These are phyloP conservation scores for Hoplostethus atlanticus DNA, from an alignment of 2,797 vertebrate species.

Conservation along the genomic window DNA sequence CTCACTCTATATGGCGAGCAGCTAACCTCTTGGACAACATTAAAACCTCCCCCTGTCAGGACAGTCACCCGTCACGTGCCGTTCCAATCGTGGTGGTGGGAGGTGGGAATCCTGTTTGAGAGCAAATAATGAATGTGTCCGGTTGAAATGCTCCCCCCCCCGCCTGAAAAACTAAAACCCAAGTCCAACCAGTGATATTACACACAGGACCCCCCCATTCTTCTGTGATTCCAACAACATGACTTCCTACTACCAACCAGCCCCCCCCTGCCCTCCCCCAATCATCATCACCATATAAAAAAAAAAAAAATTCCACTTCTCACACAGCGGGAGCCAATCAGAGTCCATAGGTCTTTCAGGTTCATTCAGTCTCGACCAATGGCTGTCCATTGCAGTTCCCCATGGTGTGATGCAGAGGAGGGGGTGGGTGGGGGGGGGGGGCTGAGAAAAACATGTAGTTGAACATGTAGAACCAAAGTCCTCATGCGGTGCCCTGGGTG, in stretches of 20 bases:
- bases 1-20: slow-evolving; percentile 80
- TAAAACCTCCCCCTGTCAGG: slow-evolving; percentile 57
- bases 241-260: slow-evolving; percentile 41
- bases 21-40: slow-evolving; percentile 81
- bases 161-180: slow-evolving; percentile 30
- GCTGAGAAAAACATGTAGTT: slow-evolving; percentile 62
- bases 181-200: slow-evolving; percentile 71
- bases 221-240: slow-evolving; percentile 50
- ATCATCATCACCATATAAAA: slow-evolving; percentile 75
- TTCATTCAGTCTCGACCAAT: slow-evolving; percentile 66
- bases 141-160: too few relatives aligned
- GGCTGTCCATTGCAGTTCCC: slow-evolving; percentile 55
- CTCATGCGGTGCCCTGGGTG: slow-evolving; percentile 80
- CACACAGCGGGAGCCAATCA: slow-evolving; percentile 68
- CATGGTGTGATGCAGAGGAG: not conserved
- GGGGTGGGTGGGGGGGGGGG: not conserved
- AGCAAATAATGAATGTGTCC: not conserved
- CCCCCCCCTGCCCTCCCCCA: slow-evolving; percentile 55
- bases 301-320: slow-evolving; percentile 54
- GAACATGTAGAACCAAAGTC: slow-evolving; percentile 90
- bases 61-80: slow-evolving; percentile 63
- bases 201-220: slow-evolving; percentile 41
- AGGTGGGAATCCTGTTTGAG: slow-evolving; percentile 9
- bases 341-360: slow-evolving; percentile 67
- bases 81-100: slow-evolving; percentile 45